Evolutionary conservation across 2,113 vertebrate genomes (phyloP), one percentile per base, ranked within the genome.

Genomic region (Ptychochromis oligacanthus): DNA sequence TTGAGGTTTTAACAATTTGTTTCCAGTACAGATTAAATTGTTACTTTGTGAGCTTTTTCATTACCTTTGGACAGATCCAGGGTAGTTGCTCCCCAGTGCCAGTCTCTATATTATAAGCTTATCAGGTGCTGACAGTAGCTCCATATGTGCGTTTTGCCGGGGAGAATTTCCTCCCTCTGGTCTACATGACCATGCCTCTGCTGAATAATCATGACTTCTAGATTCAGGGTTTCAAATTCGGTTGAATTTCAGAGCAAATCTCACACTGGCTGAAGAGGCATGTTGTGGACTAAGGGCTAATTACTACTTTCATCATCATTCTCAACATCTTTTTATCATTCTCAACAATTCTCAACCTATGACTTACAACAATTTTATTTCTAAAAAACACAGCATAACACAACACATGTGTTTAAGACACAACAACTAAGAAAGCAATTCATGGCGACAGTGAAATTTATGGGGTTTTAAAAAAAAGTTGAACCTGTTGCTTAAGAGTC

Each of bases 401-500:
- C n/a, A 65, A 65, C 3, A 0, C 0, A 52, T 31, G 49, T 5
- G 43, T 20, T 70, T 70, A 70, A 31, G 65, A 52, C 15, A 28
- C 22, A 49, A 70, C 43, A 52, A 31, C 15, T 70, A 11, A 70
- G 43, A 24, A 52, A 70, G 6, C 43, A 28, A 1, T 0, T 49
- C 28, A 20, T 31, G 24, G 20, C 28, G 10, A 0, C 0, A 70
- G 28, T 31, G 9, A 52, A 28, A 72, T 31, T 5, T 31, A 54
- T n/a, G 28, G 0, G 11, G 0, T 72, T n/a, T 54, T n/a, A n/a
- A n/a, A n/a, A n/a, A n/a, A 72, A 52, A 26, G 20, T 72, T 52
- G 20, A 46, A 31, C 17, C 26, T 1, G 46, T 54, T 54, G 52
- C 46, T n/a, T 52, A 72, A 52, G 65, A 10, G 10, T 52, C 65